These are phyloP conservation scores for Lepidostoma basale DNA, from an alignment of 1,140 invertebrate species.

Conservation along the genomic window DNA sequence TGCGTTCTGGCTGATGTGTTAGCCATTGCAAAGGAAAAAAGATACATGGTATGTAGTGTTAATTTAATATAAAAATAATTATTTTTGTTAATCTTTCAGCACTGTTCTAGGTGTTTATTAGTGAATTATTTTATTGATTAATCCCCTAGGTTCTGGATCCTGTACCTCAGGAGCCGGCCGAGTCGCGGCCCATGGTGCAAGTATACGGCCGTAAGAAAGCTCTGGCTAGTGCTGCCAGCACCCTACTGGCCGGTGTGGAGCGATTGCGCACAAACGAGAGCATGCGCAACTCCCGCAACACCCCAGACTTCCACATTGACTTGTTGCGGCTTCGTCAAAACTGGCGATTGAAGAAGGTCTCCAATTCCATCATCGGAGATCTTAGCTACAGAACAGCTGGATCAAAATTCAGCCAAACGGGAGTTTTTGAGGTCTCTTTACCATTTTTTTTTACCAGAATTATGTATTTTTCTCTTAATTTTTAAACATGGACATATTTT, in stretches of 20 bases:
- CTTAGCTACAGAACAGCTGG: slow-evolving; percentile 93
- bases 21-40: slow-evolving; percentile 89
- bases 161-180: slow-evolving; percentile 81
- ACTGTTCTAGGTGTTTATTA: neutral
- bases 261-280: slow-evolving; percentile 80
- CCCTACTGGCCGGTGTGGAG: slow-evolving; percentile 85
- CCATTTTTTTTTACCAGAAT: neutral
- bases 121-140: neutral
- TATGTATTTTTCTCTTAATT: no score
- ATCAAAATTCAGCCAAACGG: slow-evolving; percentile 90
- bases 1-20: slow-evolving; percentile 92
- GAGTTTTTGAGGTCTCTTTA: slow-evolving; percentile 84
- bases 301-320: slow-evolving; percentile 92
- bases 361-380: slow-evolving; percentile 94
- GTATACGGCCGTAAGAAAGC: slow-evolving; percentile 94
- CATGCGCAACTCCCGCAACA: slow-evolving; percentile 72
- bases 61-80: no score
- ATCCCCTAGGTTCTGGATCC: slow-evolving; percentile 73
- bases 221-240: slow-evolving; percentile 79
- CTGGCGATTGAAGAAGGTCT: slow-evolving; percentile 95
- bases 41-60: slow-evolving; percentile 81
- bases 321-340: slow-evolving; percentile 87
- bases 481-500: no score
- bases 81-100: no score
- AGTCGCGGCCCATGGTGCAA: slow-evolving; percentile 85